phyloP scores from a whole-genome alignment of 2,113 vertebrate species.

The Zosterops japonicus region DNA sequence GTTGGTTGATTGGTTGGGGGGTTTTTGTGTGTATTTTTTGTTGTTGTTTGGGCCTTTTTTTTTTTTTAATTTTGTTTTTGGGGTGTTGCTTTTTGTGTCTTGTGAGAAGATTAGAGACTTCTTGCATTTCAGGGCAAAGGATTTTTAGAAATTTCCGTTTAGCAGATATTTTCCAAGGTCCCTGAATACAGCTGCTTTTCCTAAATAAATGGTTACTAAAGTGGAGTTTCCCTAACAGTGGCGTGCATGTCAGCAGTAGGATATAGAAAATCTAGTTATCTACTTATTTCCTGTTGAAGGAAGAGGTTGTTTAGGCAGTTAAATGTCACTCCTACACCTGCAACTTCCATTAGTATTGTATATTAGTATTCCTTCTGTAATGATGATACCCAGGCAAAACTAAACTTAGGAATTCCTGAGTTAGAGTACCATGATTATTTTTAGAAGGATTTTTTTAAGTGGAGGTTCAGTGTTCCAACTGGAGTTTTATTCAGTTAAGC shows the following conservation, averaged over 20 bases:
- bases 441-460: background rate
- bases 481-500: background rate
- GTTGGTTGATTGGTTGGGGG: background rate
- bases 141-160: background rate
- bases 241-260: background rate
- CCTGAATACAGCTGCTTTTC: background rate
- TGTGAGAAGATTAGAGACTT: background rate
- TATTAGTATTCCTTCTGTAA: background rate
- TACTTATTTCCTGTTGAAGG: background rate
- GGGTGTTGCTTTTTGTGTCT: background rate
- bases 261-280: background rate
- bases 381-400: background rate
- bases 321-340: constrained; percentile 9
- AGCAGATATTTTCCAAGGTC: background rate
- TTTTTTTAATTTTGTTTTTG: background rate
- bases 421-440: background rate
- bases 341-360: background rate
- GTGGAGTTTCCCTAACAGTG: background rate
- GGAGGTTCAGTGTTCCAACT: background rate
- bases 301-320: constrained; percentile 14
- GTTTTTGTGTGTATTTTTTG: background rate
- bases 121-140: background rate
- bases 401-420: constrained; percentile 4
- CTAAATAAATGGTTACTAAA: background rate
- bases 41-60: background rate